Conservation (phyloP, 2,888 invertebrate genomes). For the Lampropteryx suffumata region DNA sequence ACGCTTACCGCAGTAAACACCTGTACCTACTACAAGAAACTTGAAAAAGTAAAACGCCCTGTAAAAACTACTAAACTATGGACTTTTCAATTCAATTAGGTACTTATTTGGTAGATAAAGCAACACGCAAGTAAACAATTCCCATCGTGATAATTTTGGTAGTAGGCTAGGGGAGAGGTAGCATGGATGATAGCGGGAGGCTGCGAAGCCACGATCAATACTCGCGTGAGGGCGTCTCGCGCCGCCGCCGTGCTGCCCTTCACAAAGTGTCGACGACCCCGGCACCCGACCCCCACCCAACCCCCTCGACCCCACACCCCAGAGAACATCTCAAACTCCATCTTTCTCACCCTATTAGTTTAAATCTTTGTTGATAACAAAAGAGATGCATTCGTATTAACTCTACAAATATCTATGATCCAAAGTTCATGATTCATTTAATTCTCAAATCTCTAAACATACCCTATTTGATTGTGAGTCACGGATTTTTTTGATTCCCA, state of each 20-base stretch:
- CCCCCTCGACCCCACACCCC: constrained; percentile 44
- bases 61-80: too few species aligned
- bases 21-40: constrained; percentile 35
- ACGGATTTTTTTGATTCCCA: too few species aligned
- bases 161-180: constrained; percentile 41
- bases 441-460: too few species aligned
- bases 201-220: constrained; percentile 76
- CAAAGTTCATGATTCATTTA: too few species aligned
- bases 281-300: constrained; percentile 42
- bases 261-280: constrained; percentile 78
- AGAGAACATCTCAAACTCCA: constrained; percentile 56
- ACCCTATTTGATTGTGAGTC: too few species aligned
- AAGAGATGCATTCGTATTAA: too few species aligned
- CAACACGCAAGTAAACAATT: constrained; percentile 22
- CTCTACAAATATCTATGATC: too few species aligned
- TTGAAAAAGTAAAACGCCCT: too few species aligned
- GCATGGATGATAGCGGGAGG: constrained; percentile 54
- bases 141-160: constrained; percentile 28
- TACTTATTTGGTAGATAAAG: constrained; percentile 8
- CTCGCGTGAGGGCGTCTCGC: constrained; percentile 42
- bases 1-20: constrained; percentile 40
- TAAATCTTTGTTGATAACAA: constrained; percentile 39
- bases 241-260: constrained; percentile 66
- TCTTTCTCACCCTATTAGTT: constrained; percentile 71
- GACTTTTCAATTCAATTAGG: too few species aligned